Base-by-base conservation (phyloP, 2,797 vertebrate species). In the Enteromius thamalakanensis region DNA sequence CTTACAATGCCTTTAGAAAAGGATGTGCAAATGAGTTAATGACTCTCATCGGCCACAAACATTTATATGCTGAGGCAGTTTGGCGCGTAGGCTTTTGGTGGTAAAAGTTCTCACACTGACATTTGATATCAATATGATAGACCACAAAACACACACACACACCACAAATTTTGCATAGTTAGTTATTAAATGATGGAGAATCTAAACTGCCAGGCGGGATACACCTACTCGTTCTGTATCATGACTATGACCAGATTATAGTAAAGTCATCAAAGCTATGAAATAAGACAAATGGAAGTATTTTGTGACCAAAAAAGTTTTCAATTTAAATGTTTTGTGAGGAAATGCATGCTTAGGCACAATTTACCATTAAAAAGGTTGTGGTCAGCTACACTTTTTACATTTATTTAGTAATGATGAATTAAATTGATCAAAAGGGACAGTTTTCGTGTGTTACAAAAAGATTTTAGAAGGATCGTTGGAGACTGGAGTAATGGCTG, bases 91-190 rank as follows among this genome's bases (percentile, higher is more conserved):
- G 81, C 51, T 83, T 45, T 83, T 70, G 53, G 81, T 77, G 81
- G 81, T 83, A 77, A 83, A 77, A 23, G 65, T 26, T 83, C 26
- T 47, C 37, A 40, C 64, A 60, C 67, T 77, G 65, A 76, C 72
- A 76, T 76, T 82, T 76, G 81, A 82, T 82, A 82, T 76, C 81
- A 76, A 76, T 82, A 82, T 58, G 62, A 76, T 68, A 76, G 47
- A 82, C 81, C 75, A 83, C 81, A 83, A 83, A 75, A 83, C 72
- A 76, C 45, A 47, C 45, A 82, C 80, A 72, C 51, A 45, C 74
- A 83, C 75, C 81, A 70, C 75, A 77, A 15, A 55, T 45, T 83
- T 83, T 77, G 81, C 81, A 83, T 83, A 77, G 65, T 77, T 77
- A 40, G 62, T 19, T 65, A 77, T 76, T 76, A 60, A 60, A 60